Evolutionary conservation across 2,888 invertebrate species (phyloP), one percentile per base, ranked within the genome.

Genomic region (Gymnosoma rotundatum): DNA sequence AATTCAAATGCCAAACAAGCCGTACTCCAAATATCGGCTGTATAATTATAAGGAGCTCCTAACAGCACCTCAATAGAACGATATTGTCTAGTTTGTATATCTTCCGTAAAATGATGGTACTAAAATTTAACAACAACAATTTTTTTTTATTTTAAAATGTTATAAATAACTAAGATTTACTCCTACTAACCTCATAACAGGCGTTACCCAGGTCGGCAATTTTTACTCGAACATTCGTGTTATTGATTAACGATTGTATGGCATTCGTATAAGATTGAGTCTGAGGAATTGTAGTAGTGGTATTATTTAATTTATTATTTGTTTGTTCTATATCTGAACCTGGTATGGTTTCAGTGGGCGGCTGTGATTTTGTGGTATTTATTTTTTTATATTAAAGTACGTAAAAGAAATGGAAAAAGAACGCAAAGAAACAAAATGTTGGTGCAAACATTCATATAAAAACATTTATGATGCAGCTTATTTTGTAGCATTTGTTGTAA

Each of bases 181-280:
- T n/a, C 14, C 10, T 69, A 90, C 93, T 92, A 91, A 94, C 94
- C 90, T 94, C 94, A 94, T 96, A 97, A 90, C 97, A 97, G 63
- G 96, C 96, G 92, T 97, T 97, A 87, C 97, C 97, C 86, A 97
- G 93, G 93, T 97, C 97, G 76, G 96, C 97, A 86, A 97, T 95
- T 93, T 97, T 96, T 18, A 96, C 95, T 88, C 94, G 93, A 78
- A 96, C 93, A 90, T 95, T 94, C 79, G 89, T 91, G 87, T 92
- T 92, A 86, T 92, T 92, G 81, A 92, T 91, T 78, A 92, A 86
- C 87, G 90, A 90, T 86, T 92, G 92, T 87, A 92, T 92, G 83
- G 92, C 90, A 88, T 92, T 91, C 86, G 92, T 91, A 85, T 92
- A 92, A 84, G 90, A 90, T 87, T 91, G 91, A 72, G 88, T 90